Percentiles rank a stretch among this genome's conserved stretches.
Conservation (phyloP, 2,797 vertebrate species). For the Enteromius thamalakanensis region DNA sequence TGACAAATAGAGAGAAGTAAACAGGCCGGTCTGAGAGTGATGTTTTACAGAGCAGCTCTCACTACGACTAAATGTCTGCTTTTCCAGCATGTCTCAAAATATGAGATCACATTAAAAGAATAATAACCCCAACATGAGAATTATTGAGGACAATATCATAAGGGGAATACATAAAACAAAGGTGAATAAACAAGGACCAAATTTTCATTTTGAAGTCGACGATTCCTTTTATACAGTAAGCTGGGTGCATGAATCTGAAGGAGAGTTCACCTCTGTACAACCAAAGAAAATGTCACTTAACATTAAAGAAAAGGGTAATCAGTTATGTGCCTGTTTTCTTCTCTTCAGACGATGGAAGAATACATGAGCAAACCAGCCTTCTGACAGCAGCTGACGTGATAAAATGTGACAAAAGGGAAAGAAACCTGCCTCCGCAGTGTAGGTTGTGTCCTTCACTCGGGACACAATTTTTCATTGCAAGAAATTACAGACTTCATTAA, state of each 20-base stretch:
- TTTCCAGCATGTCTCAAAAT: constrained; percentile 9
- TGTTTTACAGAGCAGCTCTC: background rate
- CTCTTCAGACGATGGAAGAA: constrained; percentile 90
- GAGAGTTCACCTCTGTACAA: background rate
- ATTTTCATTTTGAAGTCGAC: background rate
- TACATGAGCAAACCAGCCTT: constrained; percentile 97
- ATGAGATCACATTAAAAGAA: background rate
- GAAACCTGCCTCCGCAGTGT: background rate
- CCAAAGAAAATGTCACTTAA: background rate
- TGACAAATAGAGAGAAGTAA: constrained; percentile 3
- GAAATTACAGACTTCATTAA: constrained; percentile 13
- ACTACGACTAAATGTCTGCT: background rate
- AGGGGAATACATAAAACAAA: background rate
- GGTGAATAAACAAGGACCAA: background rate
- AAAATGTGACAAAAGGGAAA: constrained; percentile 31
- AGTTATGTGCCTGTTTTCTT: constrained; percentile 36
- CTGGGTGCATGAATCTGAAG: background rate
- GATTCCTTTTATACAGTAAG: background rate
- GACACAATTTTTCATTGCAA: background rate
- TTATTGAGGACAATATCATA: background rate
- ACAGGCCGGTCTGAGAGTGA: background rate
- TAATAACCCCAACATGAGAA: background rate
- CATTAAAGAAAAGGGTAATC: background rate
- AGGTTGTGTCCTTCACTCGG: background rate
- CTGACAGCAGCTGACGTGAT: constrained; percentile 68